These are phyloP conservation scores for Agrypnia vestita DNA, from an alignment of 1,140 invertebrate genomes.

Conservation along the genomic window DNA sequence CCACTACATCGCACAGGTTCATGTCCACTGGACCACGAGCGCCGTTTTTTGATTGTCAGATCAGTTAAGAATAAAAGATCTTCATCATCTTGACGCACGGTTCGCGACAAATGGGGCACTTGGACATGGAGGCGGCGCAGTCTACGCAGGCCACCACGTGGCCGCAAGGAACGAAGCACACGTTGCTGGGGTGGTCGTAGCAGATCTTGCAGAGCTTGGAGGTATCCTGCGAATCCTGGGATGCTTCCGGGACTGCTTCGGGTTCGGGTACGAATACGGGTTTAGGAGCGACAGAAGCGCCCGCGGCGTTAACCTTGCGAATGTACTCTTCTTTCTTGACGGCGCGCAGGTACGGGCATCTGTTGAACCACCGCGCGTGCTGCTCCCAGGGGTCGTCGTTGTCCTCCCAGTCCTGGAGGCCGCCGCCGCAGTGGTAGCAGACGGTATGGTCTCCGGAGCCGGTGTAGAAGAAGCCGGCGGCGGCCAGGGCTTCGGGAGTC, in stretches of 20 bases:
- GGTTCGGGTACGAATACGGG: conserved; percentile 4
- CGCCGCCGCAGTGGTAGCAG: conserved; percentile 90
- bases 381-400: conserved; percentile 91
- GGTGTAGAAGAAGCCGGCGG: conserved; percentile 94
- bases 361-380: conserved; percentile 88
- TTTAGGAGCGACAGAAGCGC: neutral
- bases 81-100: conserved; percentile 71
- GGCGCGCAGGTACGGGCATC: conserved; percentile 83
- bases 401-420: conserved; percentile 89
- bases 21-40: too few relatives aligned
- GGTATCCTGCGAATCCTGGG: neutral
- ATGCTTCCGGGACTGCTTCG: conserved; percentile 28
- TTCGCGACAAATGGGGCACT: conserved; percentile 83
- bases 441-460: conserved; percentile 87
- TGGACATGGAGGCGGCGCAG: conserved; percentile 72
- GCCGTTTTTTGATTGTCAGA: too few relatives aligned
- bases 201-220: conserved; percentile 75
- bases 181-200: conserved; percentile 87
- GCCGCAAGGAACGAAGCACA: conserved; percentile 90
- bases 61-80: conserved; percentile 67
- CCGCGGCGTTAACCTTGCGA: conserved; percentile 61
- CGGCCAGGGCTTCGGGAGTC: conserved; percentile 83
- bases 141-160: conserved; percentile 90
- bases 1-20: too few relatives aligned
- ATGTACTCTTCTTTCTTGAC: conserved; percentile 84